phyloP scores from a whole-genome alignment of 2,797 vertebrate genomes.

The Cercopithecus neglectus region DNA sequence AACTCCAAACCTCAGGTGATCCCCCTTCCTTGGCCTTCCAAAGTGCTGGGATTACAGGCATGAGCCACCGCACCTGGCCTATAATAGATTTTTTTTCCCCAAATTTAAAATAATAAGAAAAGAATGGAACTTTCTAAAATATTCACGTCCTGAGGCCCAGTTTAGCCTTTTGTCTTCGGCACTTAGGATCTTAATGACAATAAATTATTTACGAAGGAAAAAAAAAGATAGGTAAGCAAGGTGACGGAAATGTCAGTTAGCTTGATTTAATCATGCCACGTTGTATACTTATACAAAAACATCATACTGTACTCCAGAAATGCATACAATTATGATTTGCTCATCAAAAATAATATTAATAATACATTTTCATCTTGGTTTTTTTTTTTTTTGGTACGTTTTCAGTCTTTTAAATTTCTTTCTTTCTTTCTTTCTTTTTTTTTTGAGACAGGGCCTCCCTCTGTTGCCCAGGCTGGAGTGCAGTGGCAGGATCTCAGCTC shows the following conservation, averaged over 20 bases:
- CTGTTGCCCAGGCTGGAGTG: too few species aligned
- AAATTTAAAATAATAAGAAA: constrained; percentile 14
- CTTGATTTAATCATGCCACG: neutral
- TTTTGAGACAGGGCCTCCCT: too few species aligned
- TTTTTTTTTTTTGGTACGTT: too few species aligned
- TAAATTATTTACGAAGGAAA: constrained; percentile 57
- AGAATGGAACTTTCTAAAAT: constrained; percentile 29
- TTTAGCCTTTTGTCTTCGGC: constrained; percentile 41
- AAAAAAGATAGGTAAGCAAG: neutral
- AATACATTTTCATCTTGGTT: neutral
- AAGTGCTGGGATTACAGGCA: too few species aligned
- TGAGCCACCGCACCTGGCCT: too few species aligned
- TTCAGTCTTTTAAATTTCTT: too few species aligned
- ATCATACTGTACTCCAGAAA: neutral
- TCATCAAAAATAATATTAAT: neutral
- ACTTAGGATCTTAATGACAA: constrained; percentile 44
- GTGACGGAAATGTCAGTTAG: neutral
- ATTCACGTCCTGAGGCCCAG: neutral
- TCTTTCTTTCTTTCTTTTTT: too few species aligned
- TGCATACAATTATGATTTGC: neutral
- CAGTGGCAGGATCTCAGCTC: too few species aligned
- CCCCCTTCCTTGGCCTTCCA: too few species aligned
- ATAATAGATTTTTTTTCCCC: neutral
- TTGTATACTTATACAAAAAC: neutral
- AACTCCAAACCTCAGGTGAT: too few species aligned